Base-by-base conservation (phyloP, 2,888 invertebrate genomes). In the Andrena praecox region DNA sequence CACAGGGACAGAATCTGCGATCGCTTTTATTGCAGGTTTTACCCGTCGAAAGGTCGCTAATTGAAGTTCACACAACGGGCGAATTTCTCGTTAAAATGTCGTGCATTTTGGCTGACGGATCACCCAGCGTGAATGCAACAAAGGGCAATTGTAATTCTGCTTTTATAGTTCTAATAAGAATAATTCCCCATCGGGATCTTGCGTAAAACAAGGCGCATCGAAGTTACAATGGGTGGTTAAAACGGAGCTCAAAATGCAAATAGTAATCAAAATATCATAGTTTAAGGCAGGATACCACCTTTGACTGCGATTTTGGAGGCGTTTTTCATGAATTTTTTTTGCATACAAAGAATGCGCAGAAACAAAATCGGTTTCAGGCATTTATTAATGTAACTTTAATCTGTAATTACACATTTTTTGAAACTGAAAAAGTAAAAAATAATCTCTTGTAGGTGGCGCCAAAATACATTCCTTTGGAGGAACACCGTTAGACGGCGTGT, bases 21-120 rank as follows among this genome's bases (percentile, higher is more conserved):
- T 82, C 79, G 87, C 88, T 89, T 87, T 89, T 87, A 89, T 85
- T 87, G 85, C 81, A 82, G 80, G 80, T 71, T 87, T 87, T 86
- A 72, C 24, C 79, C 77, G 56, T 68, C 73, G 69, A 68, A 89
- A 86, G 82, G 83, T 86, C 75, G 85, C 83, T 89, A 89, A 89
- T 88, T 88, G 87, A 87, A 86, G 82, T 82, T 79, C 79, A 56
- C 77, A 67, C 72, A 67, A 52, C 56, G 75, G 71, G 54, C 80
- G 82, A 83, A 87, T 83, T 87, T 80, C 74, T 54, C 77, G 80
- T 66, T 56, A 64, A 80, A 86, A 82, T 77, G 82, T 74, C 76
- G 59, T 67, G 63, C 74, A 67, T 82, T 80, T 84, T 78, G 60
- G 71, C 60, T 33, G 68, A 48, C 42, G n/a, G 33, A 42, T 60